A percentile compares a stretch with the other conserved stretches of the same genome.
Evolutionary conservation across 2,888 invertebrate species (phyloP).

Genomic region (Aleiodes leptofemur): DNA sequence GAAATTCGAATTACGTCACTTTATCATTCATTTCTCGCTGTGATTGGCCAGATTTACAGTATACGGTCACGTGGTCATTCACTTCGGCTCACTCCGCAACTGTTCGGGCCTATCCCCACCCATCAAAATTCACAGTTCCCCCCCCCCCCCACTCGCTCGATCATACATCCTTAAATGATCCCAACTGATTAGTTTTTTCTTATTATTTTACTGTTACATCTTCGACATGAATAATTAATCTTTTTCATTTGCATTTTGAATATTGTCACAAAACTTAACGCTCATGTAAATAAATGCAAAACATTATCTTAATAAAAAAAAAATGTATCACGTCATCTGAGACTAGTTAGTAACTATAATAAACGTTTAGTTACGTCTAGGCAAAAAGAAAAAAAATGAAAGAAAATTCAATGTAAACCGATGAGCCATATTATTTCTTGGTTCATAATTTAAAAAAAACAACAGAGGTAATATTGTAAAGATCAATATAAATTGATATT

Average conservation of each 20-base stretch:
- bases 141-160: no score
- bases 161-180: no score
- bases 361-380: slow-evolving; percentile 1
- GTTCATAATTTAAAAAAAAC: no score
- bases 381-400: slow-evolving; percentile 1
- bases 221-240: not conserved
- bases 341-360: slow-evolving; percentile 15
- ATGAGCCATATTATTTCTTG: not conserved
- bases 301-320: slow-evolving; percentile 7
- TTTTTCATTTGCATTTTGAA: not conserved
- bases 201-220: not conserved
- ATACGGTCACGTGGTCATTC: no score
- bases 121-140: no score
- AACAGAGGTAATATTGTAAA: no score
- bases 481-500: not conserved
- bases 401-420: not conserved
- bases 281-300: slow-evolving; percentile 33
- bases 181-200: not conserved
- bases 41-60: no score
- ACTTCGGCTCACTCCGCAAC: no score
- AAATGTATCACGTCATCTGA: not conserved
- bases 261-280: slow-evolving; percentile 1
- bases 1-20: no score
- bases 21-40: no score
- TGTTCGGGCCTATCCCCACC: no score